Evolutionary conservation across 2,888 invertebrate species (phyloP).

Genomic region (Lepetodrilus schrolli): DNA sequence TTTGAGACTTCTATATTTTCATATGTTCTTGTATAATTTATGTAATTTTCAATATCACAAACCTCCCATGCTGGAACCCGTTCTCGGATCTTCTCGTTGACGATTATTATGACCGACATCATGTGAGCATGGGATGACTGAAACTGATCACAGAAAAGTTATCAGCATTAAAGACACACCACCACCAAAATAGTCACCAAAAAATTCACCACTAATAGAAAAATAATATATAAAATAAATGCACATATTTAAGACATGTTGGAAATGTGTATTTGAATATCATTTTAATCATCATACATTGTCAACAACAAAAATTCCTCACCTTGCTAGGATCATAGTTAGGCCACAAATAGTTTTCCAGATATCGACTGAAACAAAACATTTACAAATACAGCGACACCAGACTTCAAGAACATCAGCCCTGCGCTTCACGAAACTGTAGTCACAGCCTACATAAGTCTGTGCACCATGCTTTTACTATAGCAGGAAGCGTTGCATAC

Average conservation of each 20-base stretch:
- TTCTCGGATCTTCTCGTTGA: slow-evolving; percentile 98
- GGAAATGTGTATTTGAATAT: background rate
- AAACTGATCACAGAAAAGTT: background rate
- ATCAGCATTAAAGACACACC: background rate
- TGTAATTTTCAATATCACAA: slow-evolving; percentile 44
- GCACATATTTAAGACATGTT: background rate
- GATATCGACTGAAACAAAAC: slow-evolving; percentile 84
- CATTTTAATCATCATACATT: no score
- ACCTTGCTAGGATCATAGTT: slow-evolving; percentile 85
- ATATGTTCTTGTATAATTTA: no score
- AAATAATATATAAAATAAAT: background rate
- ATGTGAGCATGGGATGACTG: slow-evolving; percentile 88
- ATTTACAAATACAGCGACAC: no score
- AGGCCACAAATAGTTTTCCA: slow-evolving; percentile 98
- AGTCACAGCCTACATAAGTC: no score
- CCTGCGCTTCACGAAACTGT: no score
- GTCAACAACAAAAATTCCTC: slow-evolving; percentile 30
- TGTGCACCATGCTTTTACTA: no score
- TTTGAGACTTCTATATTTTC: no score
- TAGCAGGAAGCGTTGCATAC: no score
- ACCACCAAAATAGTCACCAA: background rate
- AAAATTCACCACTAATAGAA: no score
- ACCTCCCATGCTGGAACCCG: slow-evolving; percentile 97
- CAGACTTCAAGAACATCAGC: no score
- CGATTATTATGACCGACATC: slow-evolving; percentile 97